phyloP scores from a whole-genome alignment of 2,797 vertebrate genomes.

The Meda fulgida region DNA sequence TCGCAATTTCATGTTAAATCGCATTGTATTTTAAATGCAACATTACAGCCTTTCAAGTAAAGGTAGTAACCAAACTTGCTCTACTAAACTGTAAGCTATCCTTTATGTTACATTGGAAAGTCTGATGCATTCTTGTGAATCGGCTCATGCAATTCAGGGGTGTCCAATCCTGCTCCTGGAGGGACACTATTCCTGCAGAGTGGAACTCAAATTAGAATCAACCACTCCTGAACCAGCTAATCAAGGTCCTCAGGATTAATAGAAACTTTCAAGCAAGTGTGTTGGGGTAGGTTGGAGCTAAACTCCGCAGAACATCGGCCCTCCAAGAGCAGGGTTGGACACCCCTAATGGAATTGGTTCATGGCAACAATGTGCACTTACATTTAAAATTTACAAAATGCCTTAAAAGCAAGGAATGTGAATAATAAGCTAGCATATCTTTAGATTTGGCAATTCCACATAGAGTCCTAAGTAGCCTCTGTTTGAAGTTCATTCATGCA shows the following conservation, averaged over 20 bases:
- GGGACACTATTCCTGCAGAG: background rate
- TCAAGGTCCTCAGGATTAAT: background rate
- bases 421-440: background rate
- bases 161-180: background rate
- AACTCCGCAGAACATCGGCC: background rate
- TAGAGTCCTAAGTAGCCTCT: background rate
- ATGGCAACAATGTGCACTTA: background rate
- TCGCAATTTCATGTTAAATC: background rate
- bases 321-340: background rate
- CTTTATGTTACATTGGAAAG: background rate
- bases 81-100: background rate
- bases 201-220: background rate
- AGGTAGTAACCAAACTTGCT: background rate
- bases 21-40: background rate
- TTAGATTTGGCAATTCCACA: background rate
- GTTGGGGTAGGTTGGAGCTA: background rate
- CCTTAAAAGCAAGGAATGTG: background rate
- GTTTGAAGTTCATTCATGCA: conserved; percentile 50
- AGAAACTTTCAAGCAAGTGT: background rate
- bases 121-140: background rate
- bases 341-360: background rate
- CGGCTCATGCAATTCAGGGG: background rate
- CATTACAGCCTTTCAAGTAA: background rate
- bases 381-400: background rate
- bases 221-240: background rate